phyloP scores from a whole-genome alignment of 2,888 invertebrate genomes.

The Osmoderma eremita region DNA sequence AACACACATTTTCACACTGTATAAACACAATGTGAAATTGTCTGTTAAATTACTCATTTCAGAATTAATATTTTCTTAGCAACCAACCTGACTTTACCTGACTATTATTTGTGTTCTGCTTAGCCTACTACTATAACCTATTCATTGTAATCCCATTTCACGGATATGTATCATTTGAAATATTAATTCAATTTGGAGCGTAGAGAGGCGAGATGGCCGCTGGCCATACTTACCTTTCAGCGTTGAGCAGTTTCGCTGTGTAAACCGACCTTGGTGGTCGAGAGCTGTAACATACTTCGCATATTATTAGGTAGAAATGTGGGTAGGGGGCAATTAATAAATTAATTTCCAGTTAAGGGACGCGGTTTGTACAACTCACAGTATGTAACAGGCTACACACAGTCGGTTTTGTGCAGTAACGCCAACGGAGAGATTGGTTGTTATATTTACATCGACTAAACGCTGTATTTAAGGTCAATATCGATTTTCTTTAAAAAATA shows the following conservation, averaged over 20 bases:
- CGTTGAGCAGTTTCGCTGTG: constrained; percentile 30
- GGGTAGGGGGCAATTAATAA: constrained; percentile 51
- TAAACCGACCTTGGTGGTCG: constrained; percentile 32
- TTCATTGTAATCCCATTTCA: constrained; percentile 12
- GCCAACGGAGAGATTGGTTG: no score
- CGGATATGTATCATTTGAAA: constrained; percentile 9
- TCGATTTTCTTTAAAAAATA: constrained; percentile 3
- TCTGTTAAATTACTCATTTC: no score
- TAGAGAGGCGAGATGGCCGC: background rate
- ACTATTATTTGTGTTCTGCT: no score
- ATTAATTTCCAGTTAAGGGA: constrained; percentile 48
- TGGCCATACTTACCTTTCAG: constrained; percentile 23
- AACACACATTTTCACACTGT: no score
- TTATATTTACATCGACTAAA: background rate
- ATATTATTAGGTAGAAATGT: constrained; percentile 50
- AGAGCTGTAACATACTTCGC: constrained; percentile 49
- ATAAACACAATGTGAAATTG: no score
- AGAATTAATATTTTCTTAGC: no score
- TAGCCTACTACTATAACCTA: background rate
- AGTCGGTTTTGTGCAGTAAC: constrained; percentile 24
- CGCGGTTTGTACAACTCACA: constrained; percentile 45
- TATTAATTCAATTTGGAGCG: constrained; percentile 21
- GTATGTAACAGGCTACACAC: constrained; percentile 2
- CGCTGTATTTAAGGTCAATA: background rate
- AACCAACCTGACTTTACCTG: no score